These are phyloP conservation scores for Drosophila vallismaia DNA, from an alignment of 2,888 invertebrate species.

Conservation along the genomic window DNA sequence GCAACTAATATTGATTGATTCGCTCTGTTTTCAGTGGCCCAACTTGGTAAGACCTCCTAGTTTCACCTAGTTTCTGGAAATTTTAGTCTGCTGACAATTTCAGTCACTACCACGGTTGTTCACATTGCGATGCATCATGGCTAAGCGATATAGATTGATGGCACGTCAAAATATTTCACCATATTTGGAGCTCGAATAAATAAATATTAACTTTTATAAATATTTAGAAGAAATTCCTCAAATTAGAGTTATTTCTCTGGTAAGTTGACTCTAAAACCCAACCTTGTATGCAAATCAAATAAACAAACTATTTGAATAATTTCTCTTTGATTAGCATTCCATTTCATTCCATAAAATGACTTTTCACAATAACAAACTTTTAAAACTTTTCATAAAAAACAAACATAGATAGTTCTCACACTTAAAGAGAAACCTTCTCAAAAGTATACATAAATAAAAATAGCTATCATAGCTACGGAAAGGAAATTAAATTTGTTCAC, in stretches of 20 bases:
- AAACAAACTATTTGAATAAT: neutral
- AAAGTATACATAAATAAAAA: neutral
- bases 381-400: neutral
- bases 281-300: neutral
- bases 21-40: slow-evolving; percentile 11
- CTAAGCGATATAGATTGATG: neutral
- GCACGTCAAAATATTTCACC: neutral
- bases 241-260: too few relatives aligned
- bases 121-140: neutral
- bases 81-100: neutral
- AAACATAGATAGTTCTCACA: neutral
- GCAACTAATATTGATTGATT: slow-evolving; percentile 31
- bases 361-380: neutral
- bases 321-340: neutral
- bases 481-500: neutral
- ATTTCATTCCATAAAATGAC: neutral
- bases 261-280: neutral
- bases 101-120: neutral
- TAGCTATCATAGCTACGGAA: neutral
- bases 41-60: slow-evolving; percentile 4
- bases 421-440: too few relatives aligned
- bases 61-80: slow-evolving; percentile 2
- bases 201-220: too few relatives aligned
- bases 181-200: neutral
- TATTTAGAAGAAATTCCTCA: too few relatives aligned